Base-by-base conservation (phyloP, 2,113 vertebrate genomes). In the Poecile atricapillus region DNA sequence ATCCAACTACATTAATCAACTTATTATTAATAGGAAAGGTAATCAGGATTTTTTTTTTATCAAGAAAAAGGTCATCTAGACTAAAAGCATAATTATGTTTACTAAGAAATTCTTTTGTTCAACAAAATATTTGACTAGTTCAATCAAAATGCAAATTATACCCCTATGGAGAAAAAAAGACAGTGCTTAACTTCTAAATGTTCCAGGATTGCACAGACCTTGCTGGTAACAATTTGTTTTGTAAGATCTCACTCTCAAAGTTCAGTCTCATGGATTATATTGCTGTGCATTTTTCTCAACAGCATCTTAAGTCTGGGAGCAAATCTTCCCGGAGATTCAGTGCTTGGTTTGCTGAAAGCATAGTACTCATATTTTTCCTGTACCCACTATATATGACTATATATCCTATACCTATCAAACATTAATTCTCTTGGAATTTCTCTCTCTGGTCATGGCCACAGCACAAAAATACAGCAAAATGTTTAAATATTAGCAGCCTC, bases 111-210 rank as follows among this genome's bases (percentile, higher is more conserved):
- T 67, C 64, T 83, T 97, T 77, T 86, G 76, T 86, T 91, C 1
- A 8, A 43, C 58, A 74, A 91, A 93, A 85, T 80, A 86, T 90
- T 90, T 88, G 37, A 28, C 13, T 90, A 50, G 41, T 90, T 86
- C 70, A 90, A 97, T 96, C 76, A 96, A 96, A 94, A 95, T 94
- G 94, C 89, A 89, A 91, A 93, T 91, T 89, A 87, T 49, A 59
- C 5, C 58, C 13, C 80, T 43, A 46, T 16, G 24, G n/a, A 87
- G 28, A 33, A 91, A 35, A 55, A 68, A 56, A 11, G 22, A 39
- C 15, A n/a, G 64, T 20, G 11, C 11, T 41, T 81, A 86, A 55
- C 28, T 91, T 68, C 37, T 43, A 43, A 83, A 52, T 71, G 47
- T 77, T 93, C 64, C n/a, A 76, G 56, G n/a, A 73, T 43, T 88